Conservation (phyloP, 2,888 invertebrate species). For the Caenorhabditis sp. region DNA sequence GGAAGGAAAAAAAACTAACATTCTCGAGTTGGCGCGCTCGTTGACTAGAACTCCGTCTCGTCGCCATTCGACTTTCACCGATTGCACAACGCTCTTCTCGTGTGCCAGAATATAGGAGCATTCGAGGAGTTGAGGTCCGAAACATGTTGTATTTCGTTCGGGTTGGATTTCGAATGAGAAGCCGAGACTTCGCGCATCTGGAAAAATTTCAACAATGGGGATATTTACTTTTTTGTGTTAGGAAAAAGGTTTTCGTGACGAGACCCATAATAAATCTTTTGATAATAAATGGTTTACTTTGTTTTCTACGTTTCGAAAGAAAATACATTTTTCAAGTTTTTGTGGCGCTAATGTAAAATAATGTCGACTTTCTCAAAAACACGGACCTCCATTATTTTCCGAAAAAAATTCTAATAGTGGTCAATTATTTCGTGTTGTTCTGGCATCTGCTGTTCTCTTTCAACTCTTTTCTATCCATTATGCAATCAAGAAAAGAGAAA, state of each 20-base stretch:
- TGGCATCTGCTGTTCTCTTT: neutral
- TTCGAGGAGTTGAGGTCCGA: slow-evolving; percentile 28
- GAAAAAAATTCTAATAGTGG: neutral
- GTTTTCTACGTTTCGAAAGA: no score
- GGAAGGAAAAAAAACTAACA: slow-evolving; percentile 18
- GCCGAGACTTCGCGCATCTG: slow-evolving; percentile 33
- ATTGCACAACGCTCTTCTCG: slow-evolving; percentile 31
- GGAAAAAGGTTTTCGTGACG: no score
- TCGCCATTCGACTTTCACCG: slow-evolving; percentile 47
- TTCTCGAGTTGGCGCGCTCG: slow-evolving; percentile 19
- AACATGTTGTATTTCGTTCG: slow-evolving; percentile 8
- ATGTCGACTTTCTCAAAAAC: no score
- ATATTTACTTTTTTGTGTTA: no score
- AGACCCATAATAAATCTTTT: no score
- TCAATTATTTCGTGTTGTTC: neutral
- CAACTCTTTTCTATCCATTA: neutral
- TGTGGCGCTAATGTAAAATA: no score
- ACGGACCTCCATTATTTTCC: neutral
- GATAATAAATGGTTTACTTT: no score
- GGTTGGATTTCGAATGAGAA: slow-evolving; percentile 37
- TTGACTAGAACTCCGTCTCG: slow-evolving; percentile 39
- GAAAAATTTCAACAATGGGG: slow-evolving; percentile 2
- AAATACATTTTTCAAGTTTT: no score
- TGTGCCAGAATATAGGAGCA: slow-evolving; percentile 48
- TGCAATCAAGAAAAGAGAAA: neutral